Percentiles rank a stretch among this genome's conserved stretches.
These are phyloP conservation scores for Mola mola DNA, from an alignment of 2,113 vertebrate species.

Conservation along the genomic window DNA sequence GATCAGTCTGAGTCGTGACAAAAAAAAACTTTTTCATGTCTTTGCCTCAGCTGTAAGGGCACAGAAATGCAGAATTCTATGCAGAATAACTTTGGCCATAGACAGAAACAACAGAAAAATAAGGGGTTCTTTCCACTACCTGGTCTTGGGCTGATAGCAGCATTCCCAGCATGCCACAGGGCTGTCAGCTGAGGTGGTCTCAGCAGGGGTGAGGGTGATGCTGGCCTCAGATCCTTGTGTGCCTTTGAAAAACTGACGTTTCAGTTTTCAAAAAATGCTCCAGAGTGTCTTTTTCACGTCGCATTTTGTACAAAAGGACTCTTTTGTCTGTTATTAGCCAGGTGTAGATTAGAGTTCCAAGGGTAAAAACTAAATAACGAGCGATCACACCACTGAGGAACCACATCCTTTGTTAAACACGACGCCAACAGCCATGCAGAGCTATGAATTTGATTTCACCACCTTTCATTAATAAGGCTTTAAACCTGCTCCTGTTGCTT, in stretches of 20 bases:
- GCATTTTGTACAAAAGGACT: too few relatives aligned
- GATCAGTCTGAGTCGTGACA: constrained; percentile 33
- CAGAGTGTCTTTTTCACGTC: constrained; percentile 6
- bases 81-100: constrained; percentile 18
- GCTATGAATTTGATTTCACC: too few relatives aligned
- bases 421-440: too few relatives aligned
- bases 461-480: too few relatives aligned
- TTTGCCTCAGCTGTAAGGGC: constrained; percentile 17
- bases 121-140: constrained; percentile 11
- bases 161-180: constrained; percentile 50
- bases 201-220: not conserved
- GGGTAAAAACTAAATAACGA: not conserved
- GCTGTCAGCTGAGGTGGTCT: constrained; percentile 13
- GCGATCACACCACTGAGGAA: too few relatives aligned
- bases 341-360: not conserved
- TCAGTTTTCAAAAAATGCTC: not conserved
- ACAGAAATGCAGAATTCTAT: constrained; percentile 12
- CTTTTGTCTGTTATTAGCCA: not conserved
- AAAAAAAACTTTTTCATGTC: constrained; percentile 19
- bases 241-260: not conserved
- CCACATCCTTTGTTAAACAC: too few relatives aligned
- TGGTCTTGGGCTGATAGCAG: constrained; percentile 12
- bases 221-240: constrained; percentile 30
- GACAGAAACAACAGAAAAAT: constrained; percentile 12
- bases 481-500: too few relatives aligned